Percentiles rank a stretch among this genome's conserved stretches.
phyloP scores from a whole-genome alignment of 2,113 vertebrate species.

The Brachionichthys hirsutus region DNA sequence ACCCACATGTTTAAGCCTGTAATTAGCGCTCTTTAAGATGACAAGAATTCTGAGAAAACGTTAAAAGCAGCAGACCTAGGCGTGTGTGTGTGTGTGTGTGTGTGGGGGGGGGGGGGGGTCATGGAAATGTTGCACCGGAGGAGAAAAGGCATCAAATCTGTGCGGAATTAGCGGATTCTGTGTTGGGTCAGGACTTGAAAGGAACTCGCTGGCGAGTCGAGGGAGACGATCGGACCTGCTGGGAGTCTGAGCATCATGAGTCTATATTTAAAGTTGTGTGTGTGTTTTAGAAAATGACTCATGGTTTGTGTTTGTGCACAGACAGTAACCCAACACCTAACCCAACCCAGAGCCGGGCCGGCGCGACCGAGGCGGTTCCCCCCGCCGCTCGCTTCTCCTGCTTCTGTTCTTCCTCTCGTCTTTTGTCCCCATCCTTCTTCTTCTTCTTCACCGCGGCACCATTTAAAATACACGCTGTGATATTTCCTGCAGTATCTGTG shows the following conservation, averaged over 20 bases:
- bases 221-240: constrained; percentile 10
- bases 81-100: constrained; percentile 18
- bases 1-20: constrained; percentile 66
- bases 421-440: neutral
- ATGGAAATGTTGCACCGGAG: constrained; percentile 19
- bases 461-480: neutral
- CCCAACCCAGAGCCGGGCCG: constrained; percentile 32
- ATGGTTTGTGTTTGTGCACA: constrained; percentile 52
- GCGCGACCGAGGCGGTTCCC: constrained; percentile 35
- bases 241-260: constrained; percentile 37
- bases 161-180: neutral
- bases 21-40: constrained; percentile 72
- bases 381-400: neutral
- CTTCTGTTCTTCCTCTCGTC: neutral
- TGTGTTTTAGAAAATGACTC: constrained; percentile 58
- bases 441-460: neutral
- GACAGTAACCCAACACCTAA: constrained; percentile 47
- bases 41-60: constrained; percentile 69
- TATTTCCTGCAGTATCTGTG: neutral
- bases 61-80: constrained; percentile 45
- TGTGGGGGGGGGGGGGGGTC: constrained; percentile 22
- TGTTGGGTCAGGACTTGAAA: constrained; percentile 11
- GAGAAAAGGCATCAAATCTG: constrained; percentile 18
- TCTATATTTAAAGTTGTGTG: constrained; percentile 51
- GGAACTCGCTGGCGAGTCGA: constrained; percentile 1